Evolutionary conservation across 2,888 invertebrate species (phyloP).

Genomic region (Coecobrya sp.): DNA sequence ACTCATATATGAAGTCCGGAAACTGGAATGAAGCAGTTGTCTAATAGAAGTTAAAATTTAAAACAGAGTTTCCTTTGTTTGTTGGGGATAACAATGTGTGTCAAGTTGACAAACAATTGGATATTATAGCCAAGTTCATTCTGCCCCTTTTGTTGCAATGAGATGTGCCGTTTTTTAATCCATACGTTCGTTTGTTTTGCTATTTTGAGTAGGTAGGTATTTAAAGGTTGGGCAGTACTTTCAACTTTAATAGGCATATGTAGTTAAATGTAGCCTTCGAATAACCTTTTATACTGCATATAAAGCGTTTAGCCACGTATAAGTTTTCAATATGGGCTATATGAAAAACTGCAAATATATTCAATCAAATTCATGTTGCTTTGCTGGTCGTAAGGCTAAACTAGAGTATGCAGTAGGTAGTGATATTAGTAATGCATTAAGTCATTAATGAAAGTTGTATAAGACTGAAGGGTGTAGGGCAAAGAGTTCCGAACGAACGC

Average conservation of each 20-base stretch:
- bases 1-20: no score
- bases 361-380: not conserved
- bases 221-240: not conserved
- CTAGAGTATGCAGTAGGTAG: slow-evolving; percentile 6
- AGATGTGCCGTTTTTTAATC: not conserved
- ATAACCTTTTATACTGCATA: not conserved
- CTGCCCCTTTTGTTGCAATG: not conserved
- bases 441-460: not conserved
- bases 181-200: no score
- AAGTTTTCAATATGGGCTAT: not conserved
- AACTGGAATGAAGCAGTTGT: slow-evolving; percentile 15
- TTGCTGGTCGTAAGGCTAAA: not conserved
- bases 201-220: no score
- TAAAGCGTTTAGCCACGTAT: no score
- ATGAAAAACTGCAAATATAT: not conserved
- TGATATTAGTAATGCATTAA: slow-evolving; percentile 19
- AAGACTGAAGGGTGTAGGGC: slow-evolving; percentile 8
- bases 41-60: no score
- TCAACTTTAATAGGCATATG: not conserved
- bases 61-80: no score
- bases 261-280: not conserved
- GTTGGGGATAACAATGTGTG: not conserved
- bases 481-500: not conserved
- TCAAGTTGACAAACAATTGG: slow-evolving; percentile 37
- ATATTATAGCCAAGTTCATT: not conserved